Conservation (phyloP, 2,797 vertebrate genomes). For the Ptychobarbus kaznakovi region DNA sequence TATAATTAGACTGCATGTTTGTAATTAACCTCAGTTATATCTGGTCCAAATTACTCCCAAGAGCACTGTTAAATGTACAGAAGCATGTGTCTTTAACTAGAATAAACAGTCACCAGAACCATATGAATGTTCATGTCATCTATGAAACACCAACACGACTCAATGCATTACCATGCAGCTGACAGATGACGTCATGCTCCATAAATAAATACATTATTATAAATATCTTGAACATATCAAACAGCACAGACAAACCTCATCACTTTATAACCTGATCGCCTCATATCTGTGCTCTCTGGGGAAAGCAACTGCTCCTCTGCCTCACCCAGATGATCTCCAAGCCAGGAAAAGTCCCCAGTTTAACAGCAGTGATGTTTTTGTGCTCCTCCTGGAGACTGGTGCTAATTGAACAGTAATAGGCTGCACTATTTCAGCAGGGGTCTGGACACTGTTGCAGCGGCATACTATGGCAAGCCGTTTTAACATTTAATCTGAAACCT, state of each 20-base stretch:
- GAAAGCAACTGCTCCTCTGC: constrained; percentile 1
- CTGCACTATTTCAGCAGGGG: constrained; percentile 59
- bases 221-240: constrained; percentile 9
- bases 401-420: constrained; percentile 74
- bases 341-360: constrained; percentile 64
- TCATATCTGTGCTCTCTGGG: constrained; percentile 2
- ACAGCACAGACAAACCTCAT: constrained; percentile 10
- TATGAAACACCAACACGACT: background rate
- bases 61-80: background rate
- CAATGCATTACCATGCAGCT: background rate
- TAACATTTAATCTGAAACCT: background rate
- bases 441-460: constrained; percentile 72
- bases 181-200: background rate
- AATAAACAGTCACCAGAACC: background rate
- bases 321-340: constrained; percentile 37
- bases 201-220: background rate
- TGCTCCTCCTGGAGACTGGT: constrained; percentile 67
- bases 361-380: constrained; percentile 68
- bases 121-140: background rate
- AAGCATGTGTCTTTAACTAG: background rate
- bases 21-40: background rate
- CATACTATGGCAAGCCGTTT: background rate
- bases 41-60: background rate
- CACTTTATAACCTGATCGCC: background rate
- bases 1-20: background rate